Evolutionary conservation across 1,140 invertebrate genomes (phyloP).

Genomic region (Drosophila asahinai): DNA sequence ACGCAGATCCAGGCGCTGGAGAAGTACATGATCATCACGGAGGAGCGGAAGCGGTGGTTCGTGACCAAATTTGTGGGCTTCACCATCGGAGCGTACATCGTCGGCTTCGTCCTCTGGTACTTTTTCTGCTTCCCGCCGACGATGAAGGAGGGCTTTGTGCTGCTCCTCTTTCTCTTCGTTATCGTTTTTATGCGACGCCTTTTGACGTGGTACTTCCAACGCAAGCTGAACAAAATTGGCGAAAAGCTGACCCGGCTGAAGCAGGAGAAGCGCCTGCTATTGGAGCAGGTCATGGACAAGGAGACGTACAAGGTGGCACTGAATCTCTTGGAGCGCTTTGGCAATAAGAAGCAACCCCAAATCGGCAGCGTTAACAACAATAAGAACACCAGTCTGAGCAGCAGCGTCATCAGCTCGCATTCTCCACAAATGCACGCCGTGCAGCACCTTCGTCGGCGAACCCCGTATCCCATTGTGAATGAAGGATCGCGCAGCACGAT

Average conservation of each 20-base stretch:
- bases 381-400: constrained; percentile 74
- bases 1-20: constrained; percentile 93
- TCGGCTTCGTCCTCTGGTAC: constrained; percentile 91
- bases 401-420: constrained; percentile 76
- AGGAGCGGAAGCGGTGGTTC: constrained; percentile 92
- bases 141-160: constrained; percentile 89
- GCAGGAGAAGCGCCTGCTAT: constrained; percentile 93
- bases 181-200: constrained; percentile 91
- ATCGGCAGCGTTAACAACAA: constrained; percentile 78
- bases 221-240: constrained; percentile 92
- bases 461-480: constrained; percentile 80
- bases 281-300: constrained; percentile 98
- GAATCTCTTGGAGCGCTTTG: constrained; percentile 77
- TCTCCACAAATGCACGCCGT: constrained; percentile 27
- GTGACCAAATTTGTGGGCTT: constrained; percentile 92
- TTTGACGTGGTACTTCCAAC: constrained; percentile 95
- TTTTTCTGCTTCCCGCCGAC: constrained; percentile 91
- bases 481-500: constrained; percentile 88
- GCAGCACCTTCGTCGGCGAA: constrained; percentile 79
- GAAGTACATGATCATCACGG: constrained; percentile 91
- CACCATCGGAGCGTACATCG: constrained; percentile 91
- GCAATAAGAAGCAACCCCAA: constrained; percentile 57
- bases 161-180: constrained; percentile 91
- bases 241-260: constrained; percentile 90
- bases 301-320: constrained; percentile 95